A percentile compares a stretch with the other conserved stretches of the same genome.
Evolutionary conservation across 2,113 vertebrate species (phyloP).

Genomic region (Plecturocebus donacophilus): DNA sequence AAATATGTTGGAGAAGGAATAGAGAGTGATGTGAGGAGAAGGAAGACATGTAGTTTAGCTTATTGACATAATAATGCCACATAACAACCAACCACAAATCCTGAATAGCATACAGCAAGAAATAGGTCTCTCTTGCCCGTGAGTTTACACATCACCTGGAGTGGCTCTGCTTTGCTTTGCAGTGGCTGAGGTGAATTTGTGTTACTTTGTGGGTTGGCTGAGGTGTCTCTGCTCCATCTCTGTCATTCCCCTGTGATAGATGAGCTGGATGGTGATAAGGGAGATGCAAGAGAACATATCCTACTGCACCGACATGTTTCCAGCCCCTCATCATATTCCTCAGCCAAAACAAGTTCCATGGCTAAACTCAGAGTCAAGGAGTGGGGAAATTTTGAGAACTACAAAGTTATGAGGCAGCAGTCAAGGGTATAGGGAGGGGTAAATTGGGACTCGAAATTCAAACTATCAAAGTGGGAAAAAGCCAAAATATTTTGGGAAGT

Average conservation of each 20-base stretch:
- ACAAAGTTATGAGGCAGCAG: neutral
- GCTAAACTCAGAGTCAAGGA: neutral
- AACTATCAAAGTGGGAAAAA: neutral
- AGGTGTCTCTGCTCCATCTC: neutral
- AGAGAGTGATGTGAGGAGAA: neutral
- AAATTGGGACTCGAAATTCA: neutral
- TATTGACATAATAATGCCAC: neutral
- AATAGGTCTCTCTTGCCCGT: neutral
- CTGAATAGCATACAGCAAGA: neutral
- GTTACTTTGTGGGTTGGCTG: neutral
- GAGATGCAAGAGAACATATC: fast-evolving
- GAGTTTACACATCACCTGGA: neutral
- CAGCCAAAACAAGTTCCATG: neutral
- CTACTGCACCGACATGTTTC: neutral
- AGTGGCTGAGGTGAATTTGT: neutral
- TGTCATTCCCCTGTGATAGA: neutral
- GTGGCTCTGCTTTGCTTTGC: neutral
- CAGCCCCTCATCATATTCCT: neutral
- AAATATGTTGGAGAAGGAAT: neutral
- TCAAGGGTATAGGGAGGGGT: neutral
- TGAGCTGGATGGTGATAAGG: neutral
- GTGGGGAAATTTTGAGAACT: neutral
- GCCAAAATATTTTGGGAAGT: neutral
- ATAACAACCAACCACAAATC: neutral
- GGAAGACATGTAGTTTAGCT: neutral